Evolutionary conservation across 2,888 invertebrate species (phyloP).

Genomic region (Anthophora plumipes): DNA sequence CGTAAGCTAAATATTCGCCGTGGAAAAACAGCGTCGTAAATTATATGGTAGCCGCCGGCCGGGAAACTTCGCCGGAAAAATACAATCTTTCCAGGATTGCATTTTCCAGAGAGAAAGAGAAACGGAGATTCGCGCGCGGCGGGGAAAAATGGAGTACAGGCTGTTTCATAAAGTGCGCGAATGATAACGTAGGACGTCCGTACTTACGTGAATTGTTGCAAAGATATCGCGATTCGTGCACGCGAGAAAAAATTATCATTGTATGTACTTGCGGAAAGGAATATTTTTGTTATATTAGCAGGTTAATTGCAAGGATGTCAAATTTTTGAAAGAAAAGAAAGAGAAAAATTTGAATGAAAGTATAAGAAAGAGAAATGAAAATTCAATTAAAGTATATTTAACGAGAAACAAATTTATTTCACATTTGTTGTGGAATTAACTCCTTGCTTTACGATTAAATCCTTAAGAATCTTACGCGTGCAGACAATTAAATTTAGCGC

Average conservation of each 20-base stretch:
- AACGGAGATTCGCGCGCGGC: conserved; percentile 15
- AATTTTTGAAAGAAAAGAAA: no score
- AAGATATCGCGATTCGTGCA: not conserved
- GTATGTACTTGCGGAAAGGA: not conserved
- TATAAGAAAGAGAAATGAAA: no score
- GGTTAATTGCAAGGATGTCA: no score
- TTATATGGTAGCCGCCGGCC: conserved; percentile 21
- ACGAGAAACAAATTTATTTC: no score
- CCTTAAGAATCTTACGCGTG: no score
- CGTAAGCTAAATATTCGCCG: conserved; percentile 50
- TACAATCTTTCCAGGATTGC: conserved; percentile 50
- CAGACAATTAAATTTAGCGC: no score
- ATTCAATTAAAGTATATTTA: no score
- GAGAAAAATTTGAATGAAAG: no score
- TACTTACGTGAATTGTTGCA: not conserved
- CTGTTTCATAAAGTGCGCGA: not conserved
- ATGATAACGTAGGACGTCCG: not conserved
- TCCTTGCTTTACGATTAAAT: no score
- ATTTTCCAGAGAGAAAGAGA: not conserved
- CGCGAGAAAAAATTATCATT: not conserved
- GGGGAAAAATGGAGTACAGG: not conserved
- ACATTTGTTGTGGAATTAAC: no score
- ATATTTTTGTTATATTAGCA: not conserved
- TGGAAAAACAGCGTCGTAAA: conserved; percentile 54
- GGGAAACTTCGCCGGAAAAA: conserved; percentile 38